Base-by-base conservation (phyloP, 1,140 invertebrate genomes). In the Drosophila tristis region DNA sequence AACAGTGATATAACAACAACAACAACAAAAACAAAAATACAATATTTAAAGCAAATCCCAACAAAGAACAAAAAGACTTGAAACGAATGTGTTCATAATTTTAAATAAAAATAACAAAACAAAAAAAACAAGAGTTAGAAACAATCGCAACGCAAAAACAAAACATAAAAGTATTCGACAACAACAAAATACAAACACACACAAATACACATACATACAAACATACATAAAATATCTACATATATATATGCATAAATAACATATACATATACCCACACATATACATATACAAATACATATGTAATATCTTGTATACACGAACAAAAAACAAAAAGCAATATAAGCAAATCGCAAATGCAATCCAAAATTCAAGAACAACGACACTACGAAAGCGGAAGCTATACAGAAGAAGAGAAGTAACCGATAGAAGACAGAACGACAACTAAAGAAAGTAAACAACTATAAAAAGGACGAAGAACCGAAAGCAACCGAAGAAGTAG, bases 41-140 rank as follows among this genome's bases (percentile, higher is more conserved):
- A 62, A 79, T 56, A 74, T 63, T 75, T 31, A 54, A 78, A 63
- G 45, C 47, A 77, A 76, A 64, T 45, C 42, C 26, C 47, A 55
- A 45, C 53, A 64, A 64, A 66, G 25, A 63, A 80, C 81, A 71
- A 89, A 87, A 87, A 87, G 84, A 87, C 84, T 87, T 76, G 42
- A 72, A 61, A 89, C 54, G 70, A 42, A 55, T 84, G 84, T 87
- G 84, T 87, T 87, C 84, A 87, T 87, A 89, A 89, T 87, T 82
- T 89, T 87, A 81, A 86, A 77, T 25, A 47, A 49, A 26, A 63
- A 68, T 42, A 74, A 53, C 16, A 64, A 65, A 44, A 44, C 42
- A 54, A n/a, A 57, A 44, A 44, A 45, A 54, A 43, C 49, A 56
- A 59, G 53, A 61, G 11, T 48, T 45, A 56, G n/a, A 56, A 48